Base-by-base conservation (phyloP, 2,113 vertebrate species). In the Austrofundulus limnaeus region DNA sequence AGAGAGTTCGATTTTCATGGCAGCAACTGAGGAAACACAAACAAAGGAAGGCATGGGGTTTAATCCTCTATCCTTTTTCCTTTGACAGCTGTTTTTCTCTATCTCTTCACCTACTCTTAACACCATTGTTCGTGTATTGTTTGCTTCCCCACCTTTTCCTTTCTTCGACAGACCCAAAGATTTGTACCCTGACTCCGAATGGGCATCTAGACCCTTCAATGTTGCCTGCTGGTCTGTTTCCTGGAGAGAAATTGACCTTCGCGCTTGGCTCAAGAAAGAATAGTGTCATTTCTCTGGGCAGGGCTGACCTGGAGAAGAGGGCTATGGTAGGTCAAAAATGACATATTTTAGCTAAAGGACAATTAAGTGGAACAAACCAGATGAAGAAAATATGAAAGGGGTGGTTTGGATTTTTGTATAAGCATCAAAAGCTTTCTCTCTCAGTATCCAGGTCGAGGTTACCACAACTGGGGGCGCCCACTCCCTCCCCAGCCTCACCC, bases 181-280 rank as follows among this genome's bases (percentile, higher is more conserved):
- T 96, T 72, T 96, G 92, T 68, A 91, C 95, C 8, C 91, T 98
- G 83, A 98, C 97, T 50, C 96, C 96, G 57, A 99, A 99, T 57
- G 97, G 97, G 34, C 96, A 98, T 83, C 85, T 98, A 82, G 97
- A 99, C 76, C 83, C 94, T 83, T 88, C 78, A 6, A 88, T 93
- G 0, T 72, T 87, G 19, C 86, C 93, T 1, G 79, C 92, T 1
- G 91, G 92, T 46, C 89, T 94, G 0, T 92, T 95, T 82, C 94
- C 94, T 19, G 92, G 94, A 2, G 97, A 99, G 64, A 92, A 94
- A 10, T 63, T 95, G 68, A 89, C 88, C 54, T 88, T 94, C 57
- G 84, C 95, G 24, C 82, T 96, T 28, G 91, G 92, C 24, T 95
- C 95, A 47, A 92, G 95, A 61, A 98, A 97, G 80, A 99, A 93